These are phyloP conservation scores for Anorthoa munda DNA, from an alignment of 2,888 invertebrate genomes.

Conservation along the genomic window DNA sequence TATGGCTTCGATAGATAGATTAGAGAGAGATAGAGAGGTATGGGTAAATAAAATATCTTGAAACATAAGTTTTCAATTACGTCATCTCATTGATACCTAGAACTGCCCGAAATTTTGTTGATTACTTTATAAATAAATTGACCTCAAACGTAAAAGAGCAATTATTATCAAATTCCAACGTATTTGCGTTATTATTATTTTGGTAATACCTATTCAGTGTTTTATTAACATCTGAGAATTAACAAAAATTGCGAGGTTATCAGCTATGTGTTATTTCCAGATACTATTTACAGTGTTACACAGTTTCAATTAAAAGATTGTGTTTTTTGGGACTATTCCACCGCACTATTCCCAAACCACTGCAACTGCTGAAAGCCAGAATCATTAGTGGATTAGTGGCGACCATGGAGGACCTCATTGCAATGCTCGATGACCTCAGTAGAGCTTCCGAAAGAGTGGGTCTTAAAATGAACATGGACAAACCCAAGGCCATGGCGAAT, in stretches of 20 bases:
- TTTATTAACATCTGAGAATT: constrained; percentile 19
- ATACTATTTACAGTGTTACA: constrained; percentile 9
- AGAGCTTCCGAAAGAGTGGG: no score
- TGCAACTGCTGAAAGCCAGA: no score
- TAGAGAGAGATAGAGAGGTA: no score
- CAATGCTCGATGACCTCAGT: no score
- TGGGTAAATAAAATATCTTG: not conserved
- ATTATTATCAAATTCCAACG: constrained; percentile 3
- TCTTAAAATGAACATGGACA: no score
- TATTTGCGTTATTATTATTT: constrained; percentile 14
- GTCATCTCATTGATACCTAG: not conserved
- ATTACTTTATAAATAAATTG: not conserved
- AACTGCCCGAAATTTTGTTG: not conserved
- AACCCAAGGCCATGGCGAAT: no score
- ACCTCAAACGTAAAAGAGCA: not conserved
- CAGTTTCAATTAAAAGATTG: no score
- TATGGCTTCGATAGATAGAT: no score
- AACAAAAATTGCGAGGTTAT: constrained; percentile 32
- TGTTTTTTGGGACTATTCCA: no score
- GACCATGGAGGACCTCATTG: no score
- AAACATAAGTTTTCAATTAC: not conserved
- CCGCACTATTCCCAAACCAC: no score
- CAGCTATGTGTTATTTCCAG: not conserved
- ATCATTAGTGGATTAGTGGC: no score
- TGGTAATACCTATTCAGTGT: constrained; percentile 12